A percentile compares a stretch with the other conserved stretches of the same genome.
Conservation (phyloP, 1,140 invertebrate species). For the Stegodyphus dumicola region DNA sequence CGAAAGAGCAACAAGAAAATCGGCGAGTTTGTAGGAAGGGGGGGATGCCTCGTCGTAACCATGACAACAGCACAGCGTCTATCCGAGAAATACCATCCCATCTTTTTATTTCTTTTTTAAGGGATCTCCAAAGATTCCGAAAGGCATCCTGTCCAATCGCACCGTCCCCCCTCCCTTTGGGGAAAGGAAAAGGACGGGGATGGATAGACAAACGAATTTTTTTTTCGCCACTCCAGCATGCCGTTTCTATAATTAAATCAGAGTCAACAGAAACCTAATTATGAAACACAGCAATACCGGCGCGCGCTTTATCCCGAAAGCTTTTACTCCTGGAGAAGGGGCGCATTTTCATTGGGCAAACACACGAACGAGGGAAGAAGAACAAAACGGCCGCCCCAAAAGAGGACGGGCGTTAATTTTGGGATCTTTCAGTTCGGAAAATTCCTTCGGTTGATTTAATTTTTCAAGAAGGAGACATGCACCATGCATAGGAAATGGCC, state of each 20-base stretch:
- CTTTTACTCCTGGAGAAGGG: neutral
- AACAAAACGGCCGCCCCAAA: neutral
- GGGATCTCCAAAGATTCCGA: neutral
- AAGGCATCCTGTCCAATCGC: too few species aligned
- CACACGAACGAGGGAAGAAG: neutral
- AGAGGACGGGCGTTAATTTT: conserved; percentile 5
- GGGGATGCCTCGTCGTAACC: neutral
- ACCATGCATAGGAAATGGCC: neutral
- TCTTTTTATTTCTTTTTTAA: neutral
- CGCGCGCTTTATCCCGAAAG: neutral
- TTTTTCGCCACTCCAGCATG: neutral
- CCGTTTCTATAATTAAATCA: conserved; percentile 54
- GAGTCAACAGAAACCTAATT: conserved; percentile 57
- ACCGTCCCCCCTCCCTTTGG: neutral
- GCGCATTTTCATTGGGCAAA: neutral
- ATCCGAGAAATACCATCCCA: neutral
- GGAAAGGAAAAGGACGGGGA: too few species aligned
- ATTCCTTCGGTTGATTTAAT: conserved; percentile 1
- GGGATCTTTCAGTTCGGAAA: neutral
- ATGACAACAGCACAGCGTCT: conserved; percentile 33
- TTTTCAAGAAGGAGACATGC: neutral
- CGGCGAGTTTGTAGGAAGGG: neutral
- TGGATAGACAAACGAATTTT: neutral
- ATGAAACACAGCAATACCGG: conserved; percentile 9
- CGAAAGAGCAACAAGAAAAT: neutral